Base-by-base conservation (phyloP, 1,140 invertebrate species). In the Drosophila chauvacae region DNA sequence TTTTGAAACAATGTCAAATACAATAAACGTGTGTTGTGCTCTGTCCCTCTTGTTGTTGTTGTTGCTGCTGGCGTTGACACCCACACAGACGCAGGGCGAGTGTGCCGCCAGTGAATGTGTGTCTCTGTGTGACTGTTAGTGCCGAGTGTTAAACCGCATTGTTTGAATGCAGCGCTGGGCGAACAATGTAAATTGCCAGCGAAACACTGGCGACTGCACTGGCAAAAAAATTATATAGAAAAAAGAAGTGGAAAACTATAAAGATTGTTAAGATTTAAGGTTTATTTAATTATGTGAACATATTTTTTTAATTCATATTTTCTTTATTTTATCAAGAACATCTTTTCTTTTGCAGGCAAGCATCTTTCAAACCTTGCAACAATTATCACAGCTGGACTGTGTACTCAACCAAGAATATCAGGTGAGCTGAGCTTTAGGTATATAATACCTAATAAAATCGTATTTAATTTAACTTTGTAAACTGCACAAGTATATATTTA, bases 1-100 rank as follows among this genome's bases (percentile, higher is more conserved):
- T 86, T 86, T 86, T 86, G 80, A 83, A 83, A 86, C 83, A 86
- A 83, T 86, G 83, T 86, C 84, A 88, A 77, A 74, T 83, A 66
- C 70, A 86, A 87, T 87, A 69, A 74, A 74, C 71, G 71, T 74
- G 71, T 74, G 70, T 44, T 68, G 61, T 35, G 13, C 51, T 20
- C 61, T 23, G 45, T 57, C 39, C 28, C 53, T 35, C 60, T 35
- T 33, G 68, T 30, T 56, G 60, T 39, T 47, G 28, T 41, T 30
- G 59, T 14, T 62, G n/a, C 11, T 53, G 41, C 57, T 53, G 50
- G n/a, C 11, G 28, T 2, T 53, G 50, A 37, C 51, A 53, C 35
- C 53, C 33, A 55, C 35, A 55, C 53, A 70, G 20, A 35, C 7
- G 51, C 50, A 65, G 28, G 35, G 30, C 41, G 51, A 33, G 20